Percentiles rank a stretch among this genome's conserved stretches.
phyloP scores from a whole-genome alignment of 2,113 vertebrate species.

The Antennarius striatus region DNA sequence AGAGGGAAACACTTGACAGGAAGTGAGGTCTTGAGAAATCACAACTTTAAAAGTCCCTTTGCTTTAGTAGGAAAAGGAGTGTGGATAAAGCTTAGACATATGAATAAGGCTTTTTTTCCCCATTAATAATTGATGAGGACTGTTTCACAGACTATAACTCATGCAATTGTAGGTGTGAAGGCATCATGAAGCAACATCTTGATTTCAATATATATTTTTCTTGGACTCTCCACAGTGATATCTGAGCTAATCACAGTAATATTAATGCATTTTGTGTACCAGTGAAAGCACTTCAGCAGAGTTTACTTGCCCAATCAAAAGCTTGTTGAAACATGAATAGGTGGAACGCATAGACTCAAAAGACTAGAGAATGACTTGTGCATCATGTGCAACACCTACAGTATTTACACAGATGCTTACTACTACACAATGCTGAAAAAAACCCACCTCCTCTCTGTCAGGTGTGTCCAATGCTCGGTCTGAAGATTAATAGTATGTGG shows the following conservation, averaged over 20 bases:
- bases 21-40: conserved; percentile 8
- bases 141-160: not conserved
- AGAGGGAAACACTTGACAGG: conserved; percentile 1
- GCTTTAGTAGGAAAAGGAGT: too few species aligned
- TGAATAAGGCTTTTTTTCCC: not conserved
- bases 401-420: not conserved
- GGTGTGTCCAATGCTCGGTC: conserved; percentile 29
- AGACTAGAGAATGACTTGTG: not conserved
- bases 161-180: too few species aligned
- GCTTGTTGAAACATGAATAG: conserved; percentile 5
- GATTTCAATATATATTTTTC: not conserved
- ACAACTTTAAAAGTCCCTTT: not conserved
- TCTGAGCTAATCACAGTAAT: not conserved
- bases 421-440: not conserved
- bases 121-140: not conserved
- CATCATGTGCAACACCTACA: conserved; percentile 1
- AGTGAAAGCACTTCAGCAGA: not conserved
- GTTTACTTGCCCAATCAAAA: not conserved
- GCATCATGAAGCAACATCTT: not conserved
- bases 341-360: not conserved
- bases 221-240: not conserved
- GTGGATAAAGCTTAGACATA: not conserved
- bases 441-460: not conserved
- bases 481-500: not conserved
- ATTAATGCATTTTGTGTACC: not conserved